These are phyloP conservation scores for Oryzias sinensis DNA, from an alignment of 2,797 vertebrate species.

Conservation along the genomic window DNA sequence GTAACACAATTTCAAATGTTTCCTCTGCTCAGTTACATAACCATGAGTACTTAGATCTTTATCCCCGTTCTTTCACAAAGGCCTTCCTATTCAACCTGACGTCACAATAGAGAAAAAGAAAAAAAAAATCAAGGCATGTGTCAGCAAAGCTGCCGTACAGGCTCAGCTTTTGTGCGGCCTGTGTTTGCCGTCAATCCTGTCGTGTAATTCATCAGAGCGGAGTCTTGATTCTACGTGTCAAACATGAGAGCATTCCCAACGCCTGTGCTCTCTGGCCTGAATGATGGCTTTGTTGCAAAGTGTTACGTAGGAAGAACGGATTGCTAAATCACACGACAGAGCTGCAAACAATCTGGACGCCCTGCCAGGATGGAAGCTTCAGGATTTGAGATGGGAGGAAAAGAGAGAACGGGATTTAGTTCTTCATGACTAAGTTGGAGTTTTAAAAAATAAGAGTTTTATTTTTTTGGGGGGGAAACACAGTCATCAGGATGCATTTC, in stretches of 20 bases:
- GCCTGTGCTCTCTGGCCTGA: conserved; percentile 44
- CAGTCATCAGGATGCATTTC: conserved; percentile 72
- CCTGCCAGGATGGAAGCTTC: conserved; percentile 1
- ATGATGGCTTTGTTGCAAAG: conserved; percentile 61
- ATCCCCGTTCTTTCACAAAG: conserved; percentile 32
- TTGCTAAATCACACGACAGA: conserved; percentile 42
- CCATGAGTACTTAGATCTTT: conserved; percentile 2
- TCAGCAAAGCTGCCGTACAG: conserved; percentile 40
- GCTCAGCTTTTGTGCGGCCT: conserved; percentile 31
- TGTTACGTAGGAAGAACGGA: conserved; percentile 34
- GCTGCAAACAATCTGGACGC: conserved; percentile 15
- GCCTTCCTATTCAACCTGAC: conserved; percentile 27
- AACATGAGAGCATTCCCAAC: conserved; percentile 41
- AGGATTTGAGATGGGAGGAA: conserved; percentile 7
- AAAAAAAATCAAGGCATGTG: conserved; percentile 28
- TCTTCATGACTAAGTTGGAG: too few species aligned
- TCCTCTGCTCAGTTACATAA: conserved; percentile 29
- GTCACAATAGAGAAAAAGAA: conserved; percentile 23
- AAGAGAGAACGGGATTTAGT: neutral
- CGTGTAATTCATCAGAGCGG: conserved; percentile 39
- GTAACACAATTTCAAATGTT: conserved; percentile 21
- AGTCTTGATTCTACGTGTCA: conserved; percentile 47
- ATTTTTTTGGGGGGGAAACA: conserved; percentile 1
- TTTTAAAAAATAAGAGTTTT: neutral
- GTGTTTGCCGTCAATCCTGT: conserved; percentile 29